Base-by-base conservation (phyloP, 2,888 invertebrate species). In the Conops quadrifasciatus region DNA sequence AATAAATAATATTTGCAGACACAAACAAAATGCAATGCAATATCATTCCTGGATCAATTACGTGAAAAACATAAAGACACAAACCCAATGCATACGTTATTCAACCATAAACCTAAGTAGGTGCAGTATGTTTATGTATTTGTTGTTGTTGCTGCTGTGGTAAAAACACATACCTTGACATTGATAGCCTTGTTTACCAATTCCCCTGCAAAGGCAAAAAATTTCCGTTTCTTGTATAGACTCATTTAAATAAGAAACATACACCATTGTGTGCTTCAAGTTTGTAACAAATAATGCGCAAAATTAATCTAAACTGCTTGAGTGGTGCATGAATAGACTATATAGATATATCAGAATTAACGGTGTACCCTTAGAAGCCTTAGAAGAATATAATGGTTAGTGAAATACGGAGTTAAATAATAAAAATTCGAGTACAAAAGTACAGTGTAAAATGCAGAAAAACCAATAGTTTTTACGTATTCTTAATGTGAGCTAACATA, bases 131-230 rank as follows among this genome's bases (percentile, higher is more conserved):
- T 60, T 73, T 70, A 51, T 71, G 66, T 73, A 67, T 69, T 73
- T 72, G 72, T 73, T 75, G 69, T 72, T 75, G 74, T 70, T 64
- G 67, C 9, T 36, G 36, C 9, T 36, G 36, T 36, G 36, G 9
- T 36, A 36, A 75, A 72, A 79, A 82, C 81, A 86, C 85, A 87
- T 91, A 95, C 95, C 95, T 94, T 96, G 96, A 89, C 96, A 96
- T 88, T 96, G 96, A 90, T 96, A 96, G 87, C 96, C 96, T 90
- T 96, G 96, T 88, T 96, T 96, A 87, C 96, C 96, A 88, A 96
- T 90, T 87, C 96, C 96, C 95, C 95, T 95, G 92, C 85, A 92
- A 88, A 88, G 86, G 87, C 88, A 86, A 88, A 88, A 85, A 86
- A 85, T 84, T 82, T 83, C 85, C 84, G 82, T 83, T 82, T 82